Conservation (phyloP, 1,140 invertebrate species). For the Lasioglossum albipes region DNA sequence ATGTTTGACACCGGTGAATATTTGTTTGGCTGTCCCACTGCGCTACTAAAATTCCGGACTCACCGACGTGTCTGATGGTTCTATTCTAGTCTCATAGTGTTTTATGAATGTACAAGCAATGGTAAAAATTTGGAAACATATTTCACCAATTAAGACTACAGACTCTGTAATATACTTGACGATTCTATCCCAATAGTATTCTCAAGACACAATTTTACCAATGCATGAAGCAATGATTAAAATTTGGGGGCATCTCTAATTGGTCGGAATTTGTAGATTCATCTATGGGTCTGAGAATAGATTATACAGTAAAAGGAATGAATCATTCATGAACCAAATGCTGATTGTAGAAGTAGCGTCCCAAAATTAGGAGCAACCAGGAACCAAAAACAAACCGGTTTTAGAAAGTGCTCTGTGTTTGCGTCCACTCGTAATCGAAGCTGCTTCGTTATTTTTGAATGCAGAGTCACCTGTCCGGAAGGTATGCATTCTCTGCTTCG, state of each 20-base stretch:
- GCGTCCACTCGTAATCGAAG: no score
- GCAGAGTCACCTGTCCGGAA: no score
- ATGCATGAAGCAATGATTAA: no score
- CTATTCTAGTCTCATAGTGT: not conserved
- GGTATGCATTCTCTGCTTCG: no score
- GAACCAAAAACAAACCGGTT: slow-evolving; percentile 14
- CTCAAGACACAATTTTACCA: no score
- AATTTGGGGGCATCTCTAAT: no score
- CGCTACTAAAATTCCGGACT: not conserved
- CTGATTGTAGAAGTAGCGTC: not conserved
- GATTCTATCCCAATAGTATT: no score
- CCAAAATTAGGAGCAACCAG: not conserved
- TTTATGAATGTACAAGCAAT: not conserved
- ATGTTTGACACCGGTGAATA: not conserved
- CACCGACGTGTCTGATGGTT: not conserved
- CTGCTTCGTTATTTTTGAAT: no score
- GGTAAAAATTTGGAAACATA: not conserved
- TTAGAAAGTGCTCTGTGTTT: slow-evolving; percentile 25
- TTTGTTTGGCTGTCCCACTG: not conserved
- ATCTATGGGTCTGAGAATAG: no score
- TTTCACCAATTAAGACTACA: no score
- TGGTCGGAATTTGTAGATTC: no score
- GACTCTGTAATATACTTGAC: no score
- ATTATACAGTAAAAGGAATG: not conserved
- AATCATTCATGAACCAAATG: not conserved